Conservation (phyloP, 2,797 vertebrate genomes). For the Helostoma temminkii region DNA sequence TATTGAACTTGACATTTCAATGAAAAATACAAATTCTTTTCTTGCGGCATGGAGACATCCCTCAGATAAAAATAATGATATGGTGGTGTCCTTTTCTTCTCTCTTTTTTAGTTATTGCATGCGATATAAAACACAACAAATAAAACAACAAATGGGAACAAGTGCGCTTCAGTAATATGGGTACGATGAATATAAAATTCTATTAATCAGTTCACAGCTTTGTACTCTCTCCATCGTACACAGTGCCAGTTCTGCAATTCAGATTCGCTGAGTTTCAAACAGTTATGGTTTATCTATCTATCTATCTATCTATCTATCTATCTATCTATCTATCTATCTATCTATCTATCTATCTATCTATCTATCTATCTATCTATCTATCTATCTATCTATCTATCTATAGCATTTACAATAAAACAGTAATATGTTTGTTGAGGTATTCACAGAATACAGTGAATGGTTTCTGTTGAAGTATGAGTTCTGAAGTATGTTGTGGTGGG, state of each 20-base stretch:
- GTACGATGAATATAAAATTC: conserved; percentile 76
- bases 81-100: conserved; percentile 68
- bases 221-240: conserved; percentile 89
- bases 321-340: conserved; percentile 74
- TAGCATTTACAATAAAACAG: conserved; percentile 80
- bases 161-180: conserved; percentile 74
- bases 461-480: conserved; percentile 79
- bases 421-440: conserved; percentile 84
- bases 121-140: conserved; percentile 84
- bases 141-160: conserved; percentile 78
- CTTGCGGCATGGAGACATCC: conserved; percentile 75
- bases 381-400: conserved; percentile 64
- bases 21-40: conserved; percentile 79
- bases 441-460: conserved; percentile 88
- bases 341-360: conserved; percentile 70
- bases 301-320: conserved; percentile 76
- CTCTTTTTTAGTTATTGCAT: conserved; percentile 84
- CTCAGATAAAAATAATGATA: conserved; percentile 81
- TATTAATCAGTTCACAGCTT: conserved; percentile 84
- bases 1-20: conserved; percentile 82
- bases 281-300: conserved; percentile 70
- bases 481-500: conserved; percentile 65
- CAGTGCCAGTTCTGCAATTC: conserved; percentile 94
- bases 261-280: conserved; percentile 83
- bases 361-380: conserved; percentile 67